Conservation (phyloP, 2,797 vertebrate genomes). For the Intellagama lesueurii region DNA sequence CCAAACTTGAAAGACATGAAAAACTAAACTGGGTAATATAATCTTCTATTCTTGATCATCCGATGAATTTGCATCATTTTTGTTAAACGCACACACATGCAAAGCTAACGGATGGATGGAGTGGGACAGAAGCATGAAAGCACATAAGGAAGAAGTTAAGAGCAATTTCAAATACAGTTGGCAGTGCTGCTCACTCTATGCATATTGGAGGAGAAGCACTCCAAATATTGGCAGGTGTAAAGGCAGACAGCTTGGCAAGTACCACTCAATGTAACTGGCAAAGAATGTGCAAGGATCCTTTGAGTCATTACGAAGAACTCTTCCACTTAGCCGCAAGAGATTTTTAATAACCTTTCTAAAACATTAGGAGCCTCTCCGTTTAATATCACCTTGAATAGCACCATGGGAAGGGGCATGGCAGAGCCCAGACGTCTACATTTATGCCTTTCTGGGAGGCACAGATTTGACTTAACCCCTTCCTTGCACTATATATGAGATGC, state of each 20-base stretch:
- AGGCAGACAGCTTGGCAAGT: not conserved
- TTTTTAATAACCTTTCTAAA: not conserved
- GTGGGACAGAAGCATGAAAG: not conserved
- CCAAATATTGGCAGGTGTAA: not conserved
- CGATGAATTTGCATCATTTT: not conserved
- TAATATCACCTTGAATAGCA: not conserved
- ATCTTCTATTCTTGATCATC: not conserved
- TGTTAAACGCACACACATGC: not conserved
- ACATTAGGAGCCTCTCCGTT: not conserved
- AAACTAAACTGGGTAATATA: not conserved
- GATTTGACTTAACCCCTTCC: not conserved
- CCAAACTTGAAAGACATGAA: too few relatives aligned
- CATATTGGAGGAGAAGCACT: not conserved
- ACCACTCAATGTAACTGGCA: not conserved
- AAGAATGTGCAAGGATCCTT: not conserved
- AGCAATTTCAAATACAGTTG: not conserved
- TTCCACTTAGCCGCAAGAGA: not conserved
- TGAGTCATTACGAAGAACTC: not conserved
- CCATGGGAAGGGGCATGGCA: too few relatives aligned
- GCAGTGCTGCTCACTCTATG: not conserved
- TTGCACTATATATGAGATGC: not conserved
- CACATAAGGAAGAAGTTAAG: constrained; percentile 1
- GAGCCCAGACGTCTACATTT: not conserved
- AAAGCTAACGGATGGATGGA: not conserved
- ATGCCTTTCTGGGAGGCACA: not conserved